Base-by-base conservation (phyloP, 2,888 invertebrate species). In the Deroplatys truncata region DNA sequence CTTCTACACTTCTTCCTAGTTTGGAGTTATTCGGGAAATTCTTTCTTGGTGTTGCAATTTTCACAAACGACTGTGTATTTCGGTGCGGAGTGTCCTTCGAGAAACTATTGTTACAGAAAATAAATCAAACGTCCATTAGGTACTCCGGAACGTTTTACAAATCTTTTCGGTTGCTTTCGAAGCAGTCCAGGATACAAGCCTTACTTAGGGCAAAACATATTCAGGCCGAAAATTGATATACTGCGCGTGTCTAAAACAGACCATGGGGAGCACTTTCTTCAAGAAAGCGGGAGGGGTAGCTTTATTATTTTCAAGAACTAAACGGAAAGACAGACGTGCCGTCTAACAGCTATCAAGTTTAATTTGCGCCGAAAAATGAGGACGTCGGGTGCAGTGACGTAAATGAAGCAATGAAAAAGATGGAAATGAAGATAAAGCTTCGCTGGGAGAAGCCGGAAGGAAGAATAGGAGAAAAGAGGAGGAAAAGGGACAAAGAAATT, bases 331-430 rank as follows among this genome's bases (percentile, higher is more conserved):
- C 85, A 85, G 85, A 49, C 85, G 28, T 25, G n/a, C 49, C 35
- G 85, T 85, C 85, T 85, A 85, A 85, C n/a, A 85, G 85, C 72
- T 82, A 86, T 86, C 86, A 86, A 86, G 86, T 86, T 86, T 86
- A 72, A 86, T 86, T 86, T 86, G n/a, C 86, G 49, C 28, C 72
- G 72, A 72, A 82, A 86, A 86, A 86, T 72, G 29, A 72, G 82
- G 25, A 82, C 72, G 29, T 85, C n/a, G 86, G 72, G 82, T 72
- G 86, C 72, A 25, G 28, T 86, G 31, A 86, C 86, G 86, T 49
- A 86, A 72, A 86, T 86, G 72, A 82, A 86, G 86, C 86, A 72
- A 86, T 72, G 72, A 29, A 72, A 72, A 72, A 86, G 72, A 86
- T 86, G 72, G 72, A 86, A 72, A 86, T 56, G 86, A 72, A 86